Conservation (phyloP, 1,140 invertebrate species). For the Drosophila yakuba region DNA sequence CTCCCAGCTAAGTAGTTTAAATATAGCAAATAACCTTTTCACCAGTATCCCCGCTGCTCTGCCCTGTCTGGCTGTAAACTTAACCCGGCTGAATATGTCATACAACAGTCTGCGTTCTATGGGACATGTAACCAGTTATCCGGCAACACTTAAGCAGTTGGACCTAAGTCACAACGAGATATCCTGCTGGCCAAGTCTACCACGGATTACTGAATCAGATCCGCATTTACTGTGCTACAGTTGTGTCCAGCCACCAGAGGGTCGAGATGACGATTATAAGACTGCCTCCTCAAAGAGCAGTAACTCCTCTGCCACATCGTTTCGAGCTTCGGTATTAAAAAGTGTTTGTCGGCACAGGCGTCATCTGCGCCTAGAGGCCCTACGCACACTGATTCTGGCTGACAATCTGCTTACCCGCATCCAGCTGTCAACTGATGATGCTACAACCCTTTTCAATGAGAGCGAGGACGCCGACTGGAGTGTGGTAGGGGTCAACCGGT, state of each 20-base stretch:
- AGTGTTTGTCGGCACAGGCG: constrained; percentile 93
- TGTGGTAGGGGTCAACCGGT: constrained; percentile 85
- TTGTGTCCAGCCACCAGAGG: constrained; percentile 69
- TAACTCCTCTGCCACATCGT: constrained; percentile 82
- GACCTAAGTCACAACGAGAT: constrained; percentile 98
- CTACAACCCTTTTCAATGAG: constrained; percentile 78
- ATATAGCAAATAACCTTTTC: constrained; percentile 96
- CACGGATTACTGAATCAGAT: constrained; percentile 88
- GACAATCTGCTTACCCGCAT: constrained; percentile 93
- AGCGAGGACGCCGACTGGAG: constrained; percentile 83
- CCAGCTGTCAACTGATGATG: constrained; percentile 92
- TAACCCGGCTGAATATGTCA: constrained; percentile 95
- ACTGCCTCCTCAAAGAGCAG: constrained; percentile 42
- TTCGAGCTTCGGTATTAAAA: constrained; percentile 90
- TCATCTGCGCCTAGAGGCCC: constrained; percentile 87
- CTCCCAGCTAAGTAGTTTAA: constrained; percentile 90
- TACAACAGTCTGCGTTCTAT: constrained; percentile 94
- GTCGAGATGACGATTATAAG: constrained; percentile 86
- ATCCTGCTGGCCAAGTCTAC: constrained; percentile 93
- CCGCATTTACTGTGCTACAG: constrained; percentile 88
- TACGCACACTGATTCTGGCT: constrained; percentile 88
- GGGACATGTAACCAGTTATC: constrained; percentile 96
- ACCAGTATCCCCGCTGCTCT: constrained; percentile 93
- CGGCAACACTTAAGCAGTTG: constrained; percentile 93
- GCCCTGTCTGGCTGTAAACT: constrained; percentile 93